phyloP scores from a whole-genome alignment of 2,113 vertebrate genomes.

The Poecilia latipinna region DNA sequence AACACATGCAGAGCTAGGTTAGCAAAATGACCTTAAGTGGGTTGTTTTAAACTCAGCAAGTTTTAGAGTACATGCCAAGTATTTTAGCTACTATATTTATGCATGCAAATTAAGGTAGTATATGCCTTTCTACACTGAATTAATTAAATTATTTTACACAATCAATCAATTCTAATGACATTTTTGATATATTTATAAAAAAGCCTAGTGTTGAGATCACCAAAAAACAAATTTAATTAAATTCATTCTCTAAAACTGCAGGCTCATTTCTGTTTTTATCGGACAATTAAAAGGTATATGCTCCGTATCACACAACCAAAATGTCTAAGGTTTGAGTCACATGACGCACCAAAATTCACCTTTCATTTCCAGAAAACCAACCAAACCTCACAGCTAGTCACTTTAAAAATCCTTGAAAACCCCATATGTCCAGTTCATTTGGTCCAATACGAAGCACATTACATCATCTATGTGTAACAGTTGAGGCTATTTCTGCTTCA shows the following conservation, averaged over 20 bases:
- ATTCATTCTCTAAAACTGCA: not conserved
- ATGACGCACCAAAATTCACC: not conserved
- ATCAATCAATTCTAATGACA: not conserved
- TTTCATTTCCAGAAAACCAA: not conserved
- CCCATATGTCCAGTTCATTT: constrained; percentile 13
- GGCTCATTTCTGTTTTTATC: not conserved
- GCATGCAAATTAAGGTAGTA: too few relatives aligned
- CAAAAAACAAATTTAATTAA: not conserved
- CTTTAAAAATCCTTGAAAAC: constrained; percentile 20
- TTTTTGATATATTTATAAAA: too few relatives aligned
- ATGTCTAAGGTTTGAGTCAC: not conserved
- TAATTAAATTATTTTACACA: not conserved
- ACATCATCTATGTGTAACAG: constrained; percentile 23
- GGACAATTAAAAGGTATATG: not conserved
- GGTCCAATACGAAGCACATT: constrained; percentile 33
- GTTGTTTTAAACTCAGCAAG: too few relatives aligned
- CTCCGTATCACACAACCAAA: not conserved
- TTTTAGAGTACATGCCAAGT: too few relatives aligned
- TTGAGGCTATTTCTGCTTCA: constrained; percentile 43
- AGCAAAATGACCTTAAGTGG: too few relatives aligned
- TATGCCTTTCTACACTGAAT: too few relatives aligned
- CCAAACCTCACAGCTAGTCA: constrained; percentile 1
- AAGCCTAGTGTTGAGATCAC: not conserved
- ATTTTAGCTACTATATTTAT: too few relatives aligned
- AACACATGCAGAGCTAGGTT: too few relatives aligned